A percentile compares a stretch with the other conserved stretches of the same genome.
Conservation (phyloP, 2,888 invertebrate species). For the Synanthedon vespiformis region DNA sequence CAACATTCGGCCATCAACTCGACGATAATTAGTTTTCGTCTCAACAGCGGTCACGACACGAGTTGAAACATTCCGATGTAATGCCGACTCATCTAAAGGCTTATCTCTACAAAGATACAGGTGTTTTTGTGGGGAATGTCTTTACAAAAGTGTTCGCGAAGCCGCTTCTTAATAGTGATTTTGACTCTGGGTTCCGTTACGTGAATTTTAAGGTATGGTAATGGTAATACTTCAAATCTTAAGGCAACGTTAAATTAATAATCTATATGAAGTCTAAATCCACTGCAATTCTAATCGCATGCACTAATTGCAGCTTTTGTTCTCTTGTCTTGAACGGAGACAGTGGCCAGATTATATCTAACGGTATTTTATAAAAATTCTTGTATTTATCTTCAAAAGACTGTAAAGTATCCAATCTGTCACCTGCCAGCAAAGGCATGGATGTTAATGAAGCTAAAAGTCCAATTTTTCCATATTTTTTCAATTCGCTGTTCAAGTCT, state of each 20-base stretch:
- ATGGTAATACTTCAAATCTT: too few relatives aligned
- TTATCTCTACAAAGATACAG: conserved; percentile 38
- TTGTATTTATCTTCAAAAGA: conserved; percentile 15
- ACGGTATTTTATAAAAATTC: conserved; percentile 23
- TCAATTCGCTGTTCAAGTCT: conserved; percentile 25
- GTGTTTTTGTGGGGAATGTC: conserved; percentile 39
- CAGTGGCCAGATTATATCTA: conserved; percentile 32
- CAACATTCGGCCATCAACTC: neutral
- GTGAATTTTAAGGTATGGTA: conserved; percentile 1
- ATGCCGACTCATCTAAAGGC: conserved; percentile 45
- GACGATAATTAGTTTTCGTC: conserved; percentile 51
- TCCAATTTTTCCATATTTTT: conserved; percentile 29
- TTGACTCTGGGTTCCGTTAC: conserved; percentile 19
- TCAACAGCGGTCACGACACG: conserved; percentile 52
- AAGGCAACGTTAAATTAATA: too few relatives aligned
- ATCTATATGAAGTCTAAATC: conserved; percentile 27
- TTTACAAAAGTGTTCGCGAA: conserved; percentile 15
- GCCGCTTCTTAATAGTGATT: conserved; percentile 17
- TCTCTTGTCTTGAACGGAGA: conserved; percentile 20
- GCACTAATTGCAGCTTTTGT: conserved; percentile 25
- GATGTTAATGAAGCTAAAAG: conserved; percentile 24
- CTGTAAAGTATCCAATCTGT: conserved; percentile 24
- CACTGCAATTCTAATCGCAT: conserved; percentile 27
- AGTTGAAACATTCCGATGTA: conserved; percentile 40
- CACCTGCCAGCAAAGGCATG: conserved; percentile 26